phyloP scores from a whole-genome alignment of 1,140 invertebrate species.

The Drosophila punjabiensis region DNA sequence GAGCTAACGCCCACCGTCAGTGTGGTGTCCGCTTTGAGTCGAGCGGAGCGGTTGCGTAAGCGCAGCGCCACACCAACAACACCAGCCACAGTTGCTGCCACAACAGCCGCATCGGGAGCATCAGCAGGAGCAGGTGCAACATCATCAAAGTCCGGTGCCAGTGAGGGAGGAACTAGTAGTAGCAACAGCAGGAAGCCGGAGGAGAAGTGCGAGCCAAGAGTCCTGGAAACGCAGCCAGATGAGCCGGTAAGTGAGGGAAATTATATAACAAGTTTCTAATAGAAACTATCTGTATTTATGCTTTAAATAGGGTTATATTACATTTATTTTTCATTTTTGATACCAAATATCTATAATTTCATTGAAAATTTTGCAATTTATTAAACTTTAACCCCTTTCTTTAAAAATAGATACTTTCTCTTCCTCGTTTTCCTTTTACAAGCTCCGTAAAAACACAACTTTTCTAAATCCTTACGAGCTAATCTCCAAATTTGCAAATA shows the following conservation, averaged over 20 bases:
- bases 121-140: slow-evolving; percentile 3
- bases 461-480: background rate
- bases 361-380: background rate
- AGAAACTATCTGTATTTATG: too few species aligned
- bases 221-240: slow-evolving; percentile 75
- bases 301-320: background rate
- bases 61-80: slow-evolving; percentile 63
- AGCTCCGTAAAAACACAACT: background rate
- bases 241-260: slow-evolving; percentile 74
- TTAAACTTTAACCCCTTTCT: background rate
- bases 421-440: background rate
- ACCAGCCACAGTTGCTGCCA: slow-evolving; percentile 26
- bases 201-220: slow-evolving; percentile 79
- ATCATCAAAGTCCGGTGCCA: background rate
- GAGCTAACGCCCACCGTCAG: slow-evolving; percentile 63
- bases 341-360: background rate
- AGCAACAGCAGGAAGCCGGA: slow-evolving; percentile 25
- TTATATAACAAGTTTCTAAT: too few species aligned
- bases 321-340: background rate
- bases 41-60: slow-evolving; percentile 64
- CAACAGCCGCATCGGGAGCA: slow-evolving; percentile 14
- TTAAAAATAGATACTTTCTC: background rate
- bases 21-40: slow-evolving; percentile 62
- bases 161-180: background rate
- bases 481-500: background rate